These are phyloP conservation scores for Pseudochaenichthys georgianus DNA, from an alignment of 2,797 vertebrate species.

Conservation along the genomic window DNA sequence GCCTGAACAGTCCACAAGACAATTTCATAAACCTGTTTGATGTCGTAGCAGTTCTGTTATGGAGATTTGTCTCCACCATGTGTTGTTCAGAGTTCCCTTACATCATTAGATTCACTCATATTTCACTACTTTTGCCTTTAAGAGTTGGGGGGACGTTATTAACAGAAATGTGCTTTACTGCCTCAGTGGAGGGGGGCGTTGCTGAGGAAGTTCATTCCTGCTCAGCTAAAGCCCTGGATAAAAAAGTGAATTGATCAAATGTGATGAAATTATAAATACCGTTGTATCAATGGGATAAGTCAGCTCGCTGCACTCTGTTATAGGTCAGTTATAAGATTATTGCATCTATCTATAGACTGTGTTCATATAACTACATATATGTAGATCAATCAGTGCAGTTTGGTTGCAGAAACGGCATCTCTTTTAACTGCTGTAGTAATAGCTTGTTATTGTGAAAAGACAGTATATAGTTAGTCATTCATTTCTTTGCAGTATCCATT, in stretches of 20 bases:
- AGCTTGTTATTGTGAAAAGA: not conserved
- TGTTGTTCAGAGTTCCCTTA: not conserved
- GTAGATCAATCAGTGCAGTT: not conserved
- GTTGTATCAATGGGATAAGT: constrained; percentile 14
- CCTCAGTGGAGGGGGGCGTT: not conserved
- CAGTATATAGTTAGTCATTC: not conserved
- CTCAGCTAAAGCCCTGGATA: not conserved
- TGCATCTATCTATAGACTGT: not conserved
- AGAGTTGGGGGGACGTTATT: not conserved
- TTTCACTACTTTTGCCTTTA: constrained; percentile 6
- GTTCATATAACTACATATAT: too few species aligned
- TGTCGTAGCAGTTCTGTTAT: not conserved
- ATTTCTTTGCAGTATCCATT: not conserved
- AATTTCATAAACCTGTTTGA: constrained; percentile 1
- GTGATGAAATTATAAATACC: not conserved
- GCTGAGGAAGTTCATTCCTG: not conserved
- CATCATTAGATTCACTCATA: not conserved
- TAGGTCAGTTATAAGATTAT: not conserved
- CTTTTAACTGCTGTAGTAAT: not conserved
- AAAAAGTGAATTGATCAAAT: not conserved
- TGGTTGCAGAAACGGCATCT: not conserved
- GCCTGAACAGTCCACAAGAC: not conserved
- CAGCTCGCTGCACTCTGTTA: not conserved
- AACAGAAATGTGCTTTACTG: constrained; percentile 1
- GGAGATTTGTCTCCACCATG: constrained; percentile 4